These are phyloP conservation scores for Montipora sp. DNA, from an alignment of 64 coral and sea anemone species.

Conservation along the genomic window DNA sequence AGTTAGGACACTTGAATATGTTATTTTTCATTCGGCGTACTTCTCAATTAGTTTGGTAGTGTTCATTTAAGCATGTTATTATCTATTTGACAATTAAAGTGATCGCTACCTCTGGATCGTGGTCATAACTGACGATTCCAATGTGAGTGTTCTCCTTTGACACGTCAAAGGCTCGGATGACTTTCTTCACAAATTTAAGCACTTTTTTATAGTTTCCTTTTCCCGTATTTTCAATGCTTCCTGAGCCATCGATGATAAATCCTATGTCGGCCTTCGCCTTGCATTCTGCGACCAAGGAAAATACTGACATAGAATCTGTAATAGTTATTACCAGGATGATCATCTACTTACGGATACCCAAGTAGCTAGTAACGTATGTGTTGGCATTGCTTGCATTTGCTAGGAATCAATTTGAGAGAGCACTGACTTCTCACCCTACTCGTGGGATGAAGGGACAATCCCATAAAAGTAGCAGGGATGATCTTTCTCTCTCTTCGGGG, in stretches of 20 bases:
- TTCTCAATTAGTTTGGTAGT: too few relatives aligned
- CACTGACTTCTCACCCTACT: too few relatives aligned
- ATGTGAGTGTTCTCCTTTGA: conserved; percentile 49
- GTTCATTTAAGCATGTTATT: too few relatives aligned
- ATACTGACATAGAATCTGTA: background rate
- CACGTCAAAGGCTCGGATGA: conserved; percentile 56
- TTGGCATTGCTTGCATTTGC: background rate
- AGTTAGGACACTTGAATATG: too few relatives aligned
- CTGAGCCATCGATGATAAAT: conserved; percentile 80
- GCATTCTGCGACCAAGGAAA: conserved; percentile 6
- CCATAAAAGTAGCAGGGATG: too few relatives aligned
- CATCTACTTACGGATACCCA: background rate
- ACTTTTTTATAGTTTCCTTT: conserved; percentile 62
- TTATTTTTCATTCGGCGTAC: too few relatives aligned
- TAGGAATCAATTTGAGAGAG: too few relatives aligned
- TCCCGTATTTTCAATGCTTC: conserved; percentile 55
- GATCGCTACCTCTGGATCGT: background rate
- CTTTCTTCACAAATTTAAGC: conserved; percentile 37
- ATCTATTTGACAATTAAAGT: conserved; percentile 14
- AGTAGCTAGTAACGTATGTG: too few relatives aligned
- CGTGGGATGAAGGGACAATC: too few relatives aligned
- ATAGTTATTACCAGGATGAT: background rate
- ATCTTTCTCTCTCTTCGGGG: too few relatives aligned
- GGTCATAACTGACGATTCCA: conserved; percentile 52
- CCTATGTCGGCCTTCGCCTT: conserved; percentile 66